A percentile compares a stretch with the other conserved stretches of the same genome.
Conservation (phyloP, 2,113 vertebrate species). For the Mesitornis unicolor region DNA sequence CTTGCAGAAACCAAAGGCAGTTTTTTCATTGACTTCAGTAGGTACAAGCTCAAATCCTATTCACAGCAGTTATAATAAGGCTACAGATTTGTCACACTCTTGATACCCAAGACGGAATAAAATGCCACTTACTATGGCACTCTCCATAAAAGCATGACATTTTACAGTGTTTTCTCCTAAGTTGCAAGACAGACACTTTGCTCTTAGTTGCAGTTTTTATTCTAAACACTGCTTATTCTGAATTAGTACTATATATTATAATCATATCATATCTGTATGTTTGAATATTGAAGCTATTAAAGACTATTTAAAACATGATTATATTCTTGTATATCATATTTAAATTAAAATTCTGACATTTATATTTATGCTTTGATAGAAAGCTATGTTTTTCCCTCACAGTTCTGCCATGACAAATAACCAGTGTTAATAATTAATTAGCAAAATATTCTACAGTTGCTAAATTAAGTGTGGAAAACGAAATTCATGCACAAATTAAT, state of each 20-base stretch:
- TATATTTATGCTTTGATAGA: conserved; percentile 21
- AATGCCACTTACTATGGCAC: neutral
- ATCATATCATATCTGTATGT: neutral
- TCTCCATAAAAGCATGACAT: neutral
- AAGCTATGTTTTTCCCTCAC: conserved; percentile 4
- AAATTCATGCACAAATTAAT: conserved; percentile 51
- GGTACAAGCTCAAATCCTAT: neutral
- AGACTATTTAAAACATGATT: conserved; percentile 22
- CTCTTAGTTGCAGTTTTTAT: neutral
- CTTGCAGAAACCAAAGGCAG: neutral
- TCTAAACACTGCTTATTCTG: neutral
- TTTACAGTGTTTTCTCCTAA: neutral
- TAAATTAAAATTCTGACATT: conserved; percentile 9
- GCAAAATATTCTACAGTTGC: conserved; percentile 53
- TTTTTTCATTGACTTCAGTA: neutral
- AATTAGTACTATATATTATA: neutral
- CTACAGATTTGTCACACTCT: neutral
- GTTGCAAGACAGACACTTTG: neutral
- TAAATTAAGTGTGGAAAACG: neutral
- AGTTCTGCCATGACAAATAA: conserved; percentile 36
- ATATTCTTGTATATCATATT: conserved; percentile 2
- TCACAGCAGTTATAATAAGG: neutral
- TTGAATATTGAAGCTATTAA: conserved; percentile 25
- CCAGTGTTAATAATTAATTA: conserved; percentile 57
- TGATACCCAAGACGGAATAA: neutral